Evolutionary conservation across 1,140 invertebrate genomes (phyloP).

Genomic region (Pachyrhynchus sulphureomaculatus): DNA sequence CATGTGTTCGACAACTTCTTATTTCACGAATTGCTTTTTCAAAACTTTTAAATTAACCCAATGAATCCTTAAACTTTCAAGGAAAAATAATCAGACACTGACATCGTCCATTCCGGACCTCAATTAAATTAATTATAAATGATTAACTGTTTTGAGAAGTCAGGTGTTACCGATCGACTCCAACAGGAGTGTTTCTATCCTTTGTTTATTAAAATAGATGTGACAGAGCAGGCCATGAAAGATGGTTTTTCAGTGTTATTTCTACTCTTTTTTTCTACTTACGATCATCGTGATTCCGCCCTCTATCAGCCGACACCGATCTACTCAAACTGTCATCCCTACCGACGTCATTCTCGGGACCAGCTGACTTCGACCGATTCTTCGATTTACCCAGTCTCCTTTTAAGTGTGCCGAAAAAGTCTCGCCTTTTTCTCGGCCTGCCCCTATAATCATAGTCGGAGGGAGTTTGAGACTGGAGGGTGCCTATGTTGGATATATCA

Average conservation of each 20-base stretch:
- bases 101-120: not conserved
- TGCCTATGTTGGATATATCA: constrained; percentile 29
- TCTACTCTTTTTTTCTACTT: constrained; percentile 16
- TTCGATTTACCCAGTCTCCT: constrained; percentile 80
- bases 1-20: no score
- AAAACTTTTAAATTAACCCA: no score
- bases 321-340: constrained; percentile 60
- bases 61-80: no score
- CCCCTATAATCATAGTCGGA: constrained; percentile 60
- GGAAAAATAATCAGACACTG: no score
- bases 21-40: no score
- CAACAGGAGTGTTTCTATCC: no score
- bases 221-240: no score
- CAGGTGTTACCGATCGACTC: no score
- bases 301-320: constrained; percentile 68
- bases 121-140: not conserved
- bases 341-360: constrained; percentile 59
- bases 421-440: constrained; percentile 70
- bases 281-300: constrained; percentile 55
- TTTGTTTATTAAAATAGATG: no score
- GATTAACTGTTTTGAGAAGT: no score
- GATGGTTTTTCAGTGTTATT: no score
- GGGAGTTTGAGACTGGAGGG: constrained; percentile 39
- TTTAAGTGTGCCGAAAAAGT: constrained; percentile 90
- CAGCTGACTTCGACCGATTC: constrained; percentile 70